These are phyloP conservation scores for Bombus difficillimus DNA, from an alignment of 1,140 invertebrate species.

Conservation along the genomic window DNA sequence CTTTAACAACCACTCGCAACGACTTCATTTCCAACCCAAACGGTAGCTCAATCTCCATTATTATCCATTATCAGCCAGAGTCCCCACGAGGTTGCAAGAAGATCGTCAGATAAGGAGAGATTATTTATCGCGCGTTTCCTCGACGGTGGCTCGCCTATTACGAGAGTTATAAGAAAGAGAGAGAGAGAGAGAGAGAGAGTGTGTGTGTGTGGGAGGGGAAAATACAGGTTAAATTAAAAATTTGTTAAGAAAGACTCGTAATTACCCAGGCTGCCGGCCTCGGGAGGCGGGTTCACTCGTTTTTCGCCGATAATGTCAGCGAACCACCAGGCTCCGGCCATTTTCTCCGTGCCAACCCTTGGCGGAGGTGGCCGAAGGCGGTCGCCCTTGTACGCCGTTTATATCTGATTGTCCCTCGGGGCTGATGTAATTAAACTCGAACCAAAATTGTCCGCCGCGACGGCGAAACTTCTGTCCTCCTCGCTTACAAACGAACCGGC, in stretches of 20 bases:
- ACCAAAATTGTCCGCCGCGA: constrained; percentile 71
- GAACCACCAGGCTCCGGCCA: constrained; percentile 46
- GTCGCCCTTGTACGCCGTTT: constrained; percentile 64
- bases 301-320: constrained; percentile 65
- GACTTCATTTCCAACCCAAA: not conserved
- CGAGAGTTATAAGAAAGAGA: too few relatives aligned
- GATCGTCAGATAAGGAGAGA: constrained; percentile 8
- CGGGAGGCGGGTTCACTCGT: constrained; percentile 49
- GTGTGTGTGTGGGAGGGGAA: not conserved
- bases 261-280: constrained; percentile 61
- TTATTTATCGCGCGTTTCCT: constrained; percentile 41
- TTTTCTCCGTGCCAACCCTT: constrained; percentile 63
- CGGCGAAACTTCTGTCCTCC: constrained; percentile 66
- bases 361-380: constrained; percentile 64
- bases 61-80: not conserved
- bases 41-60: not conserved
- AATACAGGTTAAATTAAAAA: constrained; percentile 71
- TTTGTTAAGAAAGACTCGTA: constrained; percentile 70
- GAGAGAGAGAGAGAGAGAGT: not conserved
- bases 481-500: constrained; percentile 35
- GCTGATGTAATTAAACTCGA: constrained; percentile 74
- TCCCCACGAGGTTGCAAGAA: not conserved
- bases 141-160: constrained; percentile 1
- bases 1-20: not conserved
- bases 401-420: constrained; percentile 74